Evolutionary conservation across 2,888 invertebrate genomes (phyloP).

Genomic region (Conistra vaccinii): DNA sequence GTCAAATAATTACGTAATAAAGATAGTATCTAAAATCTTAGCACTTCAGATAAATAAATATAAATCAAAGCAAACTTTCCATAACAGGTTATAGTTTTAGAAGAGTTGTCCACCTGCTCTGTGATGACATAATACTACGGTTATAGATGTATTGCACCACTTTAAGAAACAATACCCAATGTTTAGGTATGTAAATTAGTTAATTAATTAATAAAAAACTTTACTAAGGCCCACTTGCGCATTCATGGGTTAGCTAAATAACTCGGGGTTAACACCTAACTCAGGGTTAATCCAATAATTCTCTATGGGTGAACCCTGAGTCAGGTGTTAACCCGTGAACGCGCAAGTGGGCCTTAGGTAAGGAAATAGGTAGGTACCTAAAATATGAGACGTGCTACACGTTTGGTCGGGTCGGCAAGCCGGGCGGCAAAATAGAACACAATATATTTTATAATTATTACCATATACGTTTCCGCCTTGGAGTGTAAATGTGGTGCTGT

Average conservation of each 20-base stretch:
- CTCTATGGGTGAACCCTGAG: too few relatives aligned
- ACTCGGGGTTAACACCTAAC: too few relatives aligned
- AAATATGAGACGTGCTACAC: not conserved
- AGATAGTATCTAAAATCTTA: conserved; percentile 19
- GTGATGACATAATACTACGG: conserved; percentile 27
- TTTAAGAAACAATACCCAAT: not conserved
- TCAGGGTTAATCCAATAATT: too few relatives aligned
- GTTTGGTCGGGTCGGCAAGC: too few relatives aligned
- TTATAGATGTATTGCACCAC: conserved; percentile 32
- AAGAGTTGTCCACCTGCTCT: conserved; percentile 37
- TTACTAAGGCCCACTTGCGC: too few relatives aligned
- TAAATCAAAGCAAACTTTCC: conserved; percentile 25
- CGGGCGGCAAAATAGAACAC: not conserved
- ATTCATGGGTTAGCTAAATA: too few relatives aligned
- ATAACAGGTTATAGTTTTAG: conserved; percentile 44
- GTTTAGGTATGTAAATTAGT: not conserved
- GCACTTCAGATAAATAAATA: conserved; percentile 7
- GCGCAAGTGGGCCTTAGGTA: too few relatives aligned
- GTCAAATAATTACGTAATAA: not conserved
- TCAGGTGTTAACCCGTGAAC: too few relatives aligned
- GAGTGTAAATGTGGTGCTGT: too few relatives aligned
- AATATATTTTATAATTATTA: too few relatives aligned
- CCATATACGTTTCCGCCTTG: too few relatives aligned
- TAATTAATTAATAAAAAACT: not conserved
- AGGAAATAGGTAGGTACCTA: too few relatives aligned